These are phyloP conservation scores for Poicephalus gulielmi DNA, from an alignment of 2,113 vertebrate species.

Conservation along the genomic window DNA sequence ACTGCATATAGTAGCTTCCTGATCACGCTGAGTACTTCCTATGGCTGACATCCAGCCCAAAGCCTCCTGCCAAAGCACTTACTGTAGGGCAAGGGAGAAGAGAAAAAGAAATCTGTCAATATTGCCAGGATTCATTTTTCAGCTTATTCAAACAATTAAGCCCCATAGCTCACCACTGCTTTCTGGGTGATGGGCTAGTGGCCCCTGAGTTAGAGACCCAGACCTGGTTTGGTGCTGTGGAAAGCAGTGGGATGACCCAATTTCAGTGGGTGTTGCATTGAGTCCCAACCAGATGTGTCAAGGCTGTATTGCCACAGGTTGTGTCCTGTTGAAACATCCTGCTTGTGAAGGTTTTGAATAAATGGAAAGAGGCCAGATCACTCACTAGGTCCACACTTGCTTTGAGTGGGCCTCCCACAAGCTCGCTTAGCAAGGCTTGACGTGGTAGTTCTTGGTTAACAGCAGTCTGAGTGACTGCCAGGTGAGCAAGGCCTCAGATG, in stretches of 20 bases:
- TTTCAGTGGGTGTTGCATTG: background rate
- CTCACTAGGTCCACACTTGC: background rate
- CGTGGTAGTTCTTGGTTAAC: background rate
- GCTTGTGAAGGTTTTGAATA: background rate
- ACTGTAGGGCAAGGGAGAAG: background rate
- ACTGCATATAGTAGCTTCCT: background rate
- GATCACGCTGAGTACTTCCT: background rate
- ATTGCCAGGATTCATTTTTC: background rate
- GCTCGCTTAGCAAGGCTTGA: background rate
- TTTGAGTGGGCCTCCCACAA: background rate
- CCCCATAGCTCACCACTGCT: background rate
- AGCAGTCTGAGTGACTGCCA: background rate
- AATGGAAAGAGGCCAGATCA: background rate
- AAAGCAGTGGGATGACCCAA: background rate
- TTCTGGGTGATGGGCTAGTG: background rate
- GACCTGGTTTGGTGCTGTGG: background rate
- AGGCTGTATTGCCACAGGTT: background rate
- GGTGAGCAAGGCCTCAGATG: conserved; percentile 7
- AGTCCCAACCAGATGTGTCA: background rate
- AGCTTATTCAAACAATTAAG: background rate
- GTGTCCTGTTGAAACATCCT: background rate
- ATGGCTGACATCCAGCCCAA: conserved; percentile 34
- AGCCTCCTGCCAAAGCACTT: conserved; percentile 2
- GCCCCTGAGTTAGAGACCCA: background rate
- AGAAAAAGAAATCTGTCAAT: background rate